phyloP scores from a whole-genome alignment of 2,797 vertebrate species.

The Pagetopsis macropterus region DNA sequence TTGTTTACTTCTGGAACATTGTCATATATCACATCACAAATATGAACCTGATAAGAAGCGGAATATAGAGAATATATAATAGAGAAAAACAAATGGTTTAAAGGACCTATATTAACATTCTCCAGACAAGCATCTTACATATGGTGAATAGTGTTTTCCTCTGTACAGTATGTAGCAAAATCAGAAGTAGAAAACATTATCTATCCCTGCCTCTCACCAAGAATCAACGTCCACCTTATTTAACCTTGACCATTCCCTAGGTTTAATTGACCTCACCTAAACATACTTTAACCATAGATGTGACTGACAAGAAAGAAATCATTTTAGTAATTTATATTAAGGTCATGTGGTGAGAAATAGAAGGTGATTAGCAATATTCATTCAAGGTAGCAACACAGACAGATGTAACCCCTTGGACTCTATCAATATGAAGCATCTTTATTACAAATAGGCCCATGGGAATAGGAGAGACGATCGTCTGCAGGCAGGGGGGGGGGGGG shows the following conservation, averaged over 20 bases:
- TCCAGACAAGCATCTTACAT: neutral
- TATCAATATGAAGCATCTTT: conserved; percentile 3
- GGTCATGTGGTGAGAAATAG: neutral
- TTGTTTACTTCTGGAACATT: too few relatives aligned
- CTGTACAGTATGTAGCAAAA: neutral
- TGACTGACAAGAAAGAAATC: neutral
- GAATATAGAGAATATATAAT: too few relatives aligned
- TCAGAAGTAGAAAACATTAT: neutral
- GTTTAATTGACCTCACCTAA: conserved; percentile 5
- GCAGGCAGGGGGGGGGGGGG: neutral
- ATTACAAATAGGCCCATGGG: neutral
- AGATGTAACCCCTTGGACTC: neutral
- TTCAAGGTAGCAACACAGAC: neutral
- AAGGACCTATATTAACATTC: neutral
- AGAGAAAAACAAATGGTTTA: neutral
- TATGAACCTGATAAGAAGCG: too few relatives aligned
- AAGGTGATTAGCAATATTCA: neutral
- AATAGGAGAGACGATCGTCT: neutral
- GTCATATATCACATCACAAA: too few relatives aligned
- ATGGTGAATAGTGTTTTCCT: neutral
- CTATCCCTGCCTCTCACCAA: neutral
- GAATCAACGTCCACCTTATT: neutral
- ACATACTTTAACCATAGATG: neutral
- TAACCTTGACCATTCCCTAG: neutral
- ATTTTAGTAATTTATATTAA: neutral